Evolutionary conservation across 1,140 invertebrate species (phyloP).

Genomic region (Temnothorax curvispinosus): DNA sequence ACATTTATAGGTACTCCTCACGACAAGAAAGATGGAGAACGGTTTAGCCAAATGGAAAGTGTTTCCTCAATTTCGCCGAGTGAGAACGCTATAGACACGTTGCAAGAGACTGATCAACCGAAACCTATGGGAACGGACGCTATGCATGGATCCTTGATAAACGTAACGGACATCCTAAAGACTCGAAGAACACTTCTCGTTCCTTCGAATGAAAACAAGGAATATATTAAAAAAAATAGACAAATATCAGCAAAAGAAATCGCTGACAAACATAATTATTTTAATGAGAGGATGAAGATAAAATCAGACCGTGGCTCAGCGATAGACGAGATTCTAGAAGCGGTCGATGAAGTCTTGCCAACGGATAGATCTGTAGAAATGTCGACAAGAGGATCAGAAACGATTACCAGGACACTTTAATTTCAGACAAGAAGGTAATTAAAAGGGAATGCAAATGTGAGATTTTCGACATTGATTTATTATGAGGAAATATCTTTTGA

Average conservation of each 20-base stretch:
- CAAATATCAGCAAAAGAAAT: neutral
- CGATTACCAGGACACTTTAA: neutral
- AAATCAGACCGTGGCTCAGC: neutral
- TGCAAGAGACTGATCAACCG: neutral
- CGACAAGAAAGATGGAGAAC: neutral
- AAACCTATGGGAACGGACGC: neutral
- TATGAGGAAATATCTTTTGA: neutral
- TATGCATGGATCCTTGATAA: neutral
- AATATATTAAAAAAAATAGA: neutral
- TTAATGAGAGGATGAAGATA: neutral
- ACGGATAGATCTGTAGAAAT: neutral
- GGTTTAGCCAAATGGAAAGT: neutral
- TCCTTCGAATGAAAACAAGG: neutral
- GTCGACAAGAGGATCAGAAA: neutral
- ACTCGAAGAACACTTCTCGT: neutral
- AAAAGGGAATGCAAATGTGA: neutral
- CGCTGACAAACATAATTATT: neutral
- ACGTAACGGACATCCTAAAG: neutral
- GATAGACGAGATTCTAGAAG: constrained; percentile 21
- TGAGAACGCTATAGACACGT: neutral
- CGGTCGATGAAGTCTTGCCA: constrained; percentile 3
- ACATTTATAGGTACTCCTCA: neutral
- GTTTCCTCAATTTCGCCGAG: neutral
- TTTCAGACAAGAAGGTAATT: neutral
- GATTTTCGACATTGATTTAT: neutral